These are phyloP conservation scores for Hylomyscus alleni DNA, from an alignment of 2,797 vertebrate genomes.

Conservation along the genomic window DNA sequence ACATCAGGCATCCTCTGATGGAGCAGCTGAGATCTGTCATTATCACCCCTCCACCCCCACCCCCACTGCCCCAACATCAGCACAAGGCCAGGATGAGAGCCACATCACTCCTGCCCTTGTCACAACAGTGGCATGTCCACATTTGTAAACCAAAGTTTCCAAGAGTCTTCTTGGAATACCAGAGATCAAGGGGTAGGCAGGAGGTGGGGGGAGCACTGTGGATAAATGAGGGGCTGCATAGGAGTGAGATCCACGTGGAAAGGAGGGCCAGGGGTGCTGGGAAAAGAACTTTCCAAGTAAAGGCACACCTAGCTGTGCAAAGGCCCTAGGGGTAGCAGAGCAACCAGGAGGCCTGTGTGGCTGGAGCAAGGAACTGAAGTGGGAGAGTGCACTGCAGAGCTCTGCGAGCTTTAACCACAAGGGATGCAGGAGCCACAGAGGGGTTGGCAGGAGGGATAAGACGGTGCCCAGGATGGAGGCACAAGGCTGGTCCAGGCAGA, in stretches of 20 bases:
- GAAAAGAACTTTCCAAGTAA: neutral
- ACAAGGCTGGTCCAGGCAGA: neutral
- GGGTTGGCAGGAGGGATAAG: neutral
- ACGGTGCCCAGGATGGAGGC: neutral
- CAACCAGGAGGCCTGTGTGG: neutral
- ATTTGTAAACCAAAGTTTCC: neutral
- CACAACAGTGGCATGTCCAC: neutral
- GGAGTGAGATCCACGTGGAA: neutral
- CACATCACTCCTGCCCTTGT: neutral
- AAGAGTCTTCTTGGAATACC: neutral
- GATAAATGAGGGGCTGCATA: neutral
- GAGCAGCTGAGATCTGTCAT: neutral
- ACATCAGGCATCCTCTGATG: neutral
- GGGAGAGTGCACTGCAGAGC: neutral
- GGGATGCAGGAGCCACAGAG: neutral
- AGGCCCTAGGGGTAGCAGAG: neutral
- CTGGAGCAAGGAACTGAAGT: neutral
- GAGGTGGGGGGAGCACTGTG: neutral
- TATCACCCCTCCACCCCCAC: neutral
- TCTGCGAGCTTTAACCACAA: too few relatives aligned
- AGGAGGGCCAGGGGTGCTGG: neutral
- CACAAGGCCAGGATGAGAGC: neutral
- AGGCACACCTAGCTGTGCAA: neutral
- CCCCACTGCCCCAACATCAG: neutral
- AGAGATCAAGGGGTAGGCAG: neutral